Evolutionary conservation across 2,888 invertebrate species (phyloP), one percentile per base, ranked within the genome.

Genomic region (Maniola hyperantus): DNA sequence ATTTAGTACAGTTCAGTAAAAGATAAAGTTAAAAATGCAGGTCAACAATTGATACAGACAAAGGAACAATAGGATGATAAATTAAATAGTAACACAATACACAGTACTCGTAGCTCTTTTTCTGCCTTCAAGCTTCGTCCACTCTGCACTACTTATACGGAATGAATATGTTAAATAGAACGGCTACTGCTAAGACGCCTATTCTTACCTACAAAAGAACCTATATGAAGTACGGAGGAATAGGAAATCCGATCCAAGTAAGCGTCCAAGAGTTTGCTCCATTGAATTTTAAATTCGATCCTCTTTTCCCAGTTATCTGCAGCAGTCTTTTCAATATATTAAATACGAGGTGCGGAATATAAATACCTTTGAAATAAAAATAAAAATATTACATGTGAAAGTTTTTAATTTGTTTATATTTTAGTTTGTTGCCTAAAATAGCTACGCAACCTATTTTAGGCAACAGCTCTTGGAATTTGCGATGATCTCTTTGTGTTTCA

Each of bases 241-340:
- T 66, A 63, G 62, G 65, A 69, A 51, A 51, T 66, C 66, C 59
- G 48, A 65, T 67, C 51, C 65, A 65, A 70, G 69, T 69, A 65
- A 34, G 59, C 34, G 66, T 67, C 57, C 65, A 65, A 67, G 65
- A 69, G 64, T 57, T 57, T 55, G 60, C 64, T 18, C 58, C 54
- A 70, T 70, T 68, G 70, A 68, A 70, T 70, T 66, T 70, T 64
- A 70, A 70, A 70, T 70, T 70, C 64, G 33, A 64, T 68, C 64
- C 61, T 66, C 65, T 46, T 63, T 58, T 53, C 66, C 57, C 48
- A 46, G 20, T 18, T 58, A 65, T 63, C 57, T 64, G 34, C 20
- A 63, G 34, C 20, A 63, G 53, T 62, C 46, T 70, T 64, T 66
- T 61, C 61, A 70, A 70, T 46, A 50, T 60, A 54, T 54, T 44